A percentile compares a stretch with the other conserved stretches of the same genome.
phyloP scores from a whole-genome alignment of 2,797 vertebrate species.

The Adelosebastes latens region DNA sequence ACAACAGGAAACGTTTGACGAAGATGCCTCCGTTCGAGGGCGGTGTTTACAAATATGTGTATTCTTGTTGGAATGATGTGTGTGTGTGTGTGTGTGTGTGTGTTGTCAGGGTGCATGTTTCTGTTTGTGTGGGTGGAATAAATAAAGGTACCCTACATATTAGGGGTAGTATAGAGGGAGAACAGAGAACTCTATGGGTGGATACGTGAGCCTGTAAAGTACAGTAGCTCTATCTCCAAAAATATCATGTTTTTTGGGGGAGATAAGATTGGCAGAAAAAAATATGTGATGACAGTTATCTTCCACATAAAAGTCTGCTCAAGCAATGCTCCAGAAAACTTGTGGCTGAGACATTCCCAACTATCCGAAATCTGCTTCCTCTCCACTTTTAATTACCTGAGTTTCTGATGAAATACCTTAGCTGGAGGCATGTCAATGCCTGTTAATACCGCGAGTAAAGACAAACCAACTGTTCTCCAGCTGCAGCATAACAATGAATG shows the following conservation, averaged over 20 bases:
- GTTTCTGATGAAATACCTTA: conserved; percentile 68
- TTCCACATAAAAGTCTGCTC: conserved; percentile 65
- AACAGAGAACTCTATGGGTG: conserved; percentile 42
- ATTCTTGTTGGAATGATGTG: conserved; percentile 45
- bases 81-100: conserved; percentile 4
- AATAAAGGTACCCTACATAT: conserved; percentile 54
- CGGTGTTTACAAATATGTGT: conserved; percentile 65
- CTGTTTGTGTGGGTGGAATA: conserved; percentile 65
- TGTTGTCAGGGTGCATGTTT: conserved; percentile 31
- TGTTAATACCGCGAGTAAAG: conserved; percentile 50
- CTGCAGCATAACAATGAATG: conserved; percentile 13
- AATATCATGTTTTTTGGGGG: conserved; percentile 56
- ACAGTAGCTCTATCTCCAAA: conserved; percentile 68
- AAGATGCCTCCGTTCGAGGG: conserved; percentile 51
- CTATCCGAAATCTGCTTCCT: conserved; percentile 56
- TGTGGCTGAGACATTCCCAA: conserved; percentile 59
- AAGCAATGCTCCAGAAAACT: conserved; percentile 63
- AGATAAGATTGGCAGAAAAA: conserved; percentile 59
- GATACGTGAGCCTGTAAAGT: conserved; percentile 53
- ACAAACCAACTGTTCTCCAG: conserved; percentile 32
- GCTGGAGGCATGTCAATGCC: conserved; percentile 41
- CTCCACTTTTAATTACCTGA: conserved; percentile 64
- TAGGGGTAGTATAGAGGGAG: conserved; percentile 45
- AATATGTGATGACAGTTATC: conserved; percentile 69
- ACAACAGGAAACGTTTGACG: conserved; percentile 60